Evolutionary conservation across 2,888 invertebrate genomes (phyloP).

Genomic region (Rhagophthalmus giganteus): DNA sequence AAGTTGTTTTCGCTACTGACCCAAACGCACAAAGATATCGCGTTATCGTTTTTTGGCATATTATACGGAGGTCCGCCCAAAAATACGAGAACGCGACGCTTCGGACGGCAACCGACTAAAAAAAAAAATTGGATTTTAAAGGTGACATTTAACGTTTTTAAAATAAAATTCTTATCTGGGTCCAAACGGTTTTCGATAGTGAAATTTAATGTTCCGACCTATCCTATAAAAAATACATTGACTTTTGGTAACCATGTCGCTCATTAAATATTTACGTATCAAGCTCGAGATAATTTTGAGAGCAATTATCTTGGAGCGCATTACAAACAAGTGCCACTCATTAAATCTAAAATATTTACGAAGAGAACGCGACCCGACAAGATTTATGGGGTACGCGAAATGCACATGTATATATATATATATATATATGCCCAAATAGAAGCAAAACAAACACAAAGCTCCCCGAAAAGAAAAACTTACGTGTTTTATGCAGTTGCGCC

Average conservation of each 20-base stretch:
- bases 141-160: constrained; percentile 7
- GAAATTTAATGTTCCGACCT: constrained; percentile 20
- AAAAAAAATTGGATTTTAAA: not conserved
- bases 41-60: not conserved
- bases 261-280: too few species aligned
- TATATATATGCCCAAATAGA: too few species aligned
- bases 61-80: not conserved
- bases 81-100: not conserved
- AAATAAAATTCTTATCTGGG: constrained; percentile 10
- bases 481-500: constrained; percentile 13
- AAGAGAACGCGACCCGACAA: too few species aligned
- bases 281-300: constrained; percentile 11
- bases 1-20: not conserved
- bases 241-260: constrained; percentile 4
- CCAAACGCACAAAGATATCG: not conserved
- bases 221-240: constrained; percentile 24
- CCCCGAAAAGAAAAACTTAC: constrained; percentile 13
- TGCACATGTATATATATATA: not conserved
- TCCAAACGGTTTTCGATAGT: constrained; percentile 5
- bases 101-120: too few species aligned
- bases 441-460: constrained; percentile 2
- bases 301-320: not conserved
- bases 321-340: constrained; percentile 13
- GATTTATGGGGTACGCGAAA: too few species aligned
- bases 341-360: constrained; percentile 10